Evolutionary conservation across 2,113 vertebrate genomes (phyloP).

Genomic region (Physeter macrocephalus): DNA sequence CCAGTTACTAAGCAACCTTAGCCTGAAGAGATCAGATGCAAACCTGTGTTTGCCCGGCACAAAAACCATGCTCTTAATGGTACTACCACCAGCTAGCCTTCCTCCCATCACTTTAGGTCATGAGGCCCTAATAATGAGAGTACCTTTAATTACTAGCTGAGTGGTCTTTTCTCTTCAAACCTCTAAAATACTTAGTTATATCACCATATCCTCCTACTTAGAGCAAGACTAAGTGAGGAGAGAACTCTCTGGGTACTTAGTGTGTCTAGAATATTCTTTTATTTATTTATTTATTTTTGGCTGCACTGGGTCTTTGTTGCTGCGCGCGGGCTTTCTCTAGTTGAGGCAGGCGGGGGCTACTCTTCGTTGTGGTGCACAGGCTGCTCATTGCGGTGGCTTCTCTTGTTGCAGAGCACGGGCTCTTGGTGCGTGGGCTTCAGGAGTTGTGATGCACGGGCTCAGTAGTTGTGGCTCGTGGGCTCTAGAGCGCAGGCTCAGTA

Average conservation of each 20-base stretch:
- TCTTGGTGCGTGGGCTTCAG: no score
- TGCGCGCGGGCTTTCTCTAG: no score
- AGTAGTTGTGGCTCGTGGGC: no score
- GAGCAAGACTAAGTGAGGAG: not conserved
- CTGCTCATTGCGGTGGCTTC: no score
- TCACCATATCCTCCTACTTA: not conserved
- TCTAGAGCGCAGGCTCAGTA: no score
- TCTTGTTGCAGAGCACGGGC: no score
- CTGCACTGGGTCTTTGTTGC: no score
- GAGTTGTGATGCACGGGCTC: no score
- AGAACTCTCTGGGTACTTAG: not conserved
- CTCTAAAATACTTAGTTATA: not conserved
- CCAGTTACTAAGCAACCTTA: not conserved
- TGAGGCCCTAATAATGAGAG: not conserved
- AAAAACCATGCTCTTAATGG: not conserved
- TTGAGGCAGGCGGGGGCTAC: no score
- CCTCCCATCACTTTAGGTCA: not conserved
- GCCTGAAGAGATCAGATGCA: not conserved
- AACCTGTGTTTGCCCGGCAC: not conserved
- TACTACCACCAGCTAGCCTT: not conserved
- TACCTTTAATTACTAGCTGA: not conserved
- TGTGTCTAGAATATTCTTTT: not conserved
- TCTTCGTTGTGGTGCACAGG: no score
- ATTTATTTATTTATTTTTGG: no score
- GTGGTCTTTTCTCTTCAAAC: not conserved